Evolutionary conservation across 2,888 invertebrate genomes (phyloP), one percentile per base, ranked within the genome.

Genomic region (Adelognathus sp.): DNA sequence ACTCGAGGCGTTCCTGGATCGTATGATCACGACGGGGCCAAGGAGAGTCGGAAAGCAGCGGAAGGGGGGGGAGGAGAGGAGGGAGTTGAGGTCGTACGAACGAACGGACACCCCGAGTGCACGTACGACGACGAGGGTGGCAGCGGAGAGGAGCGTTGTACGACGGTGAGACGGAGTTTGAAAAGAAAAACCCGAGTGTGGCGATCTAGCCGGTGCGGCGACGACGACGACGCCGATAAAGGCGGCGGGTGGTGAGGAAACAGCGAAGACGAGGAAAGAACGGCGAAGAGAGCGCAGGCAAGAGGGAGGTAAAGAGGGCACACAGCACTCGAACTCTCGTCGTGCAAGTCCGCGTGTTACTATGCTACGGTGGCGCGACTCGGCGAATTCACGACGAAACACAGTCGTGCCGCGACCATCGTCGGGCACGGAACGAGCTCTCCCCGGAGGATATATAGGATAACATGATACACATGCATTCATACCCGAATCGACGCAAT

Each of bases 311-410:
- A 46, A 56, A 71, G 56, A 64, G 66, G 66, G 66, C 64, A 50
- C 50, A 60, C 52, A 75, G 66, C 70, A 70, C 74, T 73, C 79
- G 73, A 63, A 24, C 63, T 61, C 58, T 50, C 54, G 58, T 87
- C 88, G 94, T 94, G 82, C 94, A 83, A 82, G 69, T 61, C 81
- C 86, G 84, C 83, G 88, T 89, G 90, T 90, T 90, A 90, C 90
- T 87, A 90, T 88, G 90, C 90, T 89, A 90, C 88, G 75, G 87
- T 90, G 89, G 85, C 85, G 89, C 87, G 61, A 73, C 82, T 72
- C 72, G 63, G 75, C 81, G 81, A 70, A 70, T 54, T 69, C 69
- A 44, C 50, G 24, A 31, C 33, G 74, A 78, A 78, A 63, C 77
- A 63, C 63, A 72, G 52, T 76, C 52, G 71, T 66, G 52, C 11